These are phyloP conservation scores for Molorchus minor DNA, from an alignment of 2,888 invertebrate genomes.

Conservation along the genomic window DNA sequence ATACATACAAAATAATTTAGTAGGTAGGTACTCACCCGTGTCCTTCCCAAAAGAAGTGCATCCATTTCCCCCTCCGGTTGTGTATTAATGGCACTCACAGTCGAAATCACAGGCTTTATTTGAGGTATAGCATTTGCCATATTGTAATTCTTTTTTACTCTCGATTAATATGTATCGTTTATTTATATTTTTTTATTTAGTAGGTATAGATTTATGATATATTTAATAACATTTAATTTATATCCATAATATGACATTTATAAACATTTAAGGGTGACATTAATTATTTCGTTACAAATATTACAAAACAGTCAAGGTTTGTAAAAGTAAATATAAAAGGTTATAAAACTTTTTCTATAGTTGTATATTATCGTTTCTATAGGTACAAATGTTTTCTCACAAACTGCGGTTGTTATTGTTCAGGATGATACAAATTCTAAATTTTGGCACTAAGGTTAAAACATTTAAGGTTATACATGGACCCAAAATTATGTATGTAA, in stretches of 20 bases:
- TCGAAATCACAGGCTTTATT: constrained; percentile 70
- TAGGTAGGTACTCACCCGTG: constrained; percentile 73
- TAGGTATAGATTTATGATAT: constrained; percentile 22
- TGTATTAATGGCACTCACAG: constrained; percentile 62
- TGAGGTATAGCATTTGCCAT: constrained; percentile 59
- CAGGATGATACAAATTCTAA: constrained; percentile 11
- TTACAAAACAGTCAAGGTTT: constrained; percentile 3
- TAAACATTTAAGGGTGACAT: constrained; percentile 11
- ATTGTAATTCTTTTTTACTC: constrained; percentile 22
- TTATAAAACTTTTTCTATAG: constrained; percentile 16
- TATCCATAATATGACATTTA: constrained; percentile 10
- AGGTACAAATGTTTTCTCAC: background rate
- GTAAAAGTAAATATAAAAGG: constrained; percentile 22
- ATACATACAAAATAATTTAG: background rate
- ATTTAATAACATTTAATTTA: constrained; percentile 19
- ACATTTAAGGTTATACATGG: constrained; percentile 34
- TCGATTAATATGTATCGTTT: constrained; percentile 19
- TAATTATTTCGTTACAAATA: too few species aligned
- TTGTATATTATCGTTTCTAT: background rate
- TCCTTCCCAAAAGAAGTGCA: constrained; percentile 78
- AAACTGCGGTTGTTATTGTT: background rate
- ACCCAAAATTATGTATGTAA: constrained; percentile 45
- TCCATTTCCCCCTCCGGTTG: constrained; percentile 81
- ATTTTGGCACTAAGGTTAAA: constrained; percentile 22
- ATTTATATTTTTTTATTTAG: constrained; percentile 15